Evolutionary conservation across 2,888 invertebrate genomes (phyloP), one percentile per base, ranked within the genome.

Genomic region (Aquatica leii): DNA sequence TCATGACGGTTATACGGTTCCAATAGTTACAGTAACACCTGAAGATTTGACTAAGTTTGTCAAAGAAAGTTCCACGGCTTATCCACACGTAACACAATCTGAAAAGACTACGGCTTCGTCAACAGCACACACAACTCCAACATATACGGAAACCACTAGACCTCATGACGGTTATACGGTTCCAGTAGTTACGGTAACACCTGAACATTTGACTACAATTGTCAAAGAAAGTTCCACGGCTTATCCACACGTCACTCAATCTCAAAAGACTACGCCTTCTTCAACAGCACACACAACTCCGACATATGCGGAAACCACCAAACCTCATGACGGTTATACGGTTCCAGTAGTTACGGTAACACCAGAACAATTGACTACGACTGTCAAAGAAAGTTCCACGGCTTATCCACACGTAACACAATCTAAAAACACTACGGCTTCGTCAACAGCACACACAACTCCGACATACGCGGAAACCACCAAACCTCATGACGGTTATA

Each of bases 361-460:
- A 12, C 21, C 50, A 21, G 50, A 50, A 14, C 12, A 50, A 8
- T 31, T 24, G 18, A 31, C 31, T 9, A 40, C 12, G n/a, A 40
- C 9, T 40, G 40, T 2, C n/a, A 14, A 40, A 40, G 40, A 40
- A n/a, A n/a, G n/a, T 14, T 5, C 12, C 8, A 3, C 17, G 1
- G 17, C 35, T 20, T 5, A 18, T 9, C 1, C 11, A 1, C 5
- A 20, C 24, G 9, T 15, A 15, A n/a, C 4, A 8, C 6, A 11
- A 46, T 14, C 14, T 9, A n/a, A 20, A 31, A 18, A 15, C 9
- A 20, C 48, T n/a, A 34, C 48, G 0, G 1, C 48, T 6, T 4
- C 12, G n/a, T 9, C 48, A 0, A 49, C 18, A 8, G 57, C 49
- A 20, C 20, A 58, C n/a, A 58, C 63, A 8, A 17, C 65, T 14